Percentiles rank a stretch among this genome's conserved stretches.
These are phyloP conservation scores for Myotis findleyi DNA, from an alignment of 2,797 vertebrate species.

Conservation along the genomic window DNA sequence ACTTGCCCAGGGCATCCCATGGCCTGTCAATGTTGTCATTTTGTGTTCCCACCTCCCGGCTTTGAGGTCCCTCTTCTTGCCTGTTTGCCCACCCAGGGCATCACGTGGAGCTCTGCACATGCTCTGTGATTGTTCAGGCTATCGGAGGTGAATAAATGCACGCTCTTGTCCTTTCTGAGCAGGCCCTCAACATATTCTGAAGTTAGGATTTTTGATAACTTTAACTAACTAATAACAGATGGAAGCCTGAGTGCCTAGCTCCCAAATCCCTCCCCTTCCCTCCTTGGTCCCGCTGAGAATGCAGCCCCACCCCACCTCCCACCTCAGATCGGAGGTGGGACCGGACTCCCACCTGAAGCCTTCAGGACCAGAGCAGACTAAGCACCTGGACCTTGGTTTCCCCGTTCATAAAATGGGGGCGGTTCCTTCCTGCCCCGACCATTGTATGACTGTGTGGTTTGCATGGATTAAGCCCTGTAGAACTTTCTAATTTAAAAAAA, in stretches of 20 bases:
- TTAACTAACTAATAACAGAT: not conserved
- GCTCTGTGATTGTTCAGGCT: not conserved
- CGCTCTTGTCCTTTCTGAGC: not conserved
- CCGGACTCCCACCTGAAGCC: not conserved
- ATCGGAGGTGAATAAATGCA: not conserved
- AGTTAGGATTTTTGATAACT: not conserved
- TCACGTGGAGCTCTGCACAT: not conserved
- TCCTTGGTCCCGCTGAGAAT: not conserved
- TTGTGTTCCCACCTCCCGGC: not conserved
- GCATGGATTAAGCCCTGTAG: not conserved
- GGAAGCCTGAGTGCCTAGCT: not conserved
- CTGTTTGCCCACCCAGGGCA: not conserved
- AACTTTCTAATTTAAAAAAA: not conserved
- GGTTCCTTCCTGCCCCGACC: not conserved
- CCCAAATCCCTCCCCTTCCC: too few relatives aligned
- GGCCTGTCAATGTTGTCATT: not conserved
- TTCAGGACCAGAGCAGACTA: not conserved
- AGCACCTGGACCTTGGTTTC: not conserved
- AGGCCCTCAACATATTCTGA: not conserved
- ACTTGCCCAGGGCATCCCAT: accelerated
- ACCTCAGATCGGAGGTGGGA: not conserved
- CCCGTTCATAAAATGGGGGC: not conserved
- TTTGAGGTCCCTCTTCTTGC: not conserved
- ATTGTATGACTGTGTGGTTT: not conserved
- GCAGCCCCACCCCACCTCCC: not conserved